Percentiles rank a stretch among this genome's conserved stretches.
Evolutionary conservation across 64 coral and sea anemone genomes (phyloP).

Genomic region (Montipora cactus): DNA sequence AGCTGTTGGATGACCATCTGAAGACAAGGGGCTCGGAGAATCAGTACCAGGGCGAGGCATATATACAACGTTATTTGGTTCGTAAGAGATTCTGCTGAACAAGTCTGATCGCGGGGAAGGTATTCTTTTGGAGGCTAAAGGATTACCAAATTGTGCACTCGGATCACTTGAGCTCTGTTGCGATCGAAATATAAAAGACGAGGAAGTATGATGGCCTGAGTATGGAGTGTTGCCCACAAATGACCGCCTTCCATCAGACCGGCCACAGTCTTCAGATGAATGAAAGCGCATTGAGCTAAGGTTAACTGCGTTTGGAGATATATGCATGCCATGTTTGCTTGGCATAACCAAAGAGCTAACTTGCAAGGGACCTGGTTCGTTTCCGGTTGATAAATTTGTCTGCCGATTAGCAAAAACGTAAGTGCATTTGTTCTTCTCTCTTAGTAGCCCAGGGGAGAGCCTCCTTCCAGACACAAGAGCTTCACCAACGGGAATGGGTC

Average conservation of each 20-base stretch:
- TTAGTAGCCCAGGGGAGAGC: not conserved
- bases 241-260: not conserved
- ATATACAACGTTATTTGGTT: not conserved
- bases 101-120: constrained; percentile 41
- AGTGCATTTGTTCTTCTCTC: constrained; percentile 3
- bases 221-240: not conserved
- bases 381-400: not conserved
- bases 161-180: not conserved
- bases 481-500: not conserved
- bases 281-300: not conserved
- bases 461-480: not conserved
- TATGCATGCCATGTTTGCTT: not conserved
- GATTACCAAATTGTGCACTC: not conserved
- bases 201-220: not conserved
- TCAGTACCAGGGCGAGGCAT: not conserved
- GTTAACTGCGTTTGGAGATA: too few relatives aligned
- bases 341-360: constrained; percentile 2
- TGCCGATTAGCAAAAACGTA: constrained; percentile 39
- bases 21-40: not conserved
- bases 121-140: not conserved
- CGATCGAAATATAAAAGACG: not conserved
- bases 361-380: not conserved
- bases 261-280: not conserved
- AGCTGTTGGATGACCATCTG: not conserved
- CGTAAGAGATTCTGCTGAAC: constrained; percentile 11